Percentiles rank a stretch among this genome's conserved stretches.
Evolutionary conservation across 2,113 vertebrate species (phyloP).

Genomic region (Bucco capensis): DNA sequence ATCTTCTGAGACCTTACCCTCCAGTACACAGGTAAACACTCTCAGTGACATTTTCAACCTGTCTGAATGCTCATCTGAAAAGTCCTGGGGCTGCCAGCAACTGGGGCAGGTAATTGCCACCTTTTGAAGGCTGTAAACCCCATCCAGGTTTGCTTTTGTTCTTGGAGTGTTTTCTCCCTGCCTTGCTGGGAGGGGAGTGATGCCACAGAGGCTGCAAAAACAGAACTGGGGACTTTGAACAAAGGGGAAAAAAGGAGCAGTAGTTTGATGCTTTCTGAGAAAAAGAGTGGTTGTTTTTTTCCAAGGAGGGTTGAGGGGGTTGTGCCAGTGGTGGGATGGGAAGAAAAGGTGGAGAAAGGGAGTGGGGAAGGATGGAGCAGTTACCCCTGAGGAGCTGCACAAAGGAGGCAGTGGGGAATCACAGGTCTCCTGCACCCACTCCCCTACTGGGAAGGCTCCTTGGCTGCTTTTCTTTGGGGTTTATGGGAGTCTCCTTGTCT

Average conservation of each 20-base stretch:
- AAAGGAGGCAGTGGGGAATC: background rate
- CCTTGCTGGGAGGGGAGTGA: background rate
- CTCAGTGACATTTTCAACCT: background rate
- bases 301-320: background rate
- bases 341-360: background rate
- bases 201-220: background rate
- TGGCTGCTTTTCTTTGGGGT: background rate
- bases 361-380: background rate
- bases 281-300: background rate
- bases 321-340: too few species aligned
- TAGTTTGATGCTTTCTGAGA: background rate
- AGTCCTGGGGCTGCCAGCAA: background rate
- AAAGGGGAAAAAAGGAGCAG: fast-evolving
- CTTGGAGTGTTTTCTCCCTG: background rate
- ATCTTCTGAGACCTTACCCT: background rate
- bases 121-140: background rate
- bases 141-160: background rate
- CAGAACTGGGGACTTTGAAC: background rate
- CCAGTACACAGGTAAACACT: background rate
- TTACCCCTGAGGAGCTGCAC: background rate
- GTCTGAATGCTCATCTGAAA: background rate
- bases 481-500: background rate
- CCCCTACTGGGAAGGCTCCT: background rate
- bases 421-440: background rate
- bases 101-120: background rate